Conservation (phyloP, 64 coral and sea anemone species). For the Platygyra sinensis region DNA sequence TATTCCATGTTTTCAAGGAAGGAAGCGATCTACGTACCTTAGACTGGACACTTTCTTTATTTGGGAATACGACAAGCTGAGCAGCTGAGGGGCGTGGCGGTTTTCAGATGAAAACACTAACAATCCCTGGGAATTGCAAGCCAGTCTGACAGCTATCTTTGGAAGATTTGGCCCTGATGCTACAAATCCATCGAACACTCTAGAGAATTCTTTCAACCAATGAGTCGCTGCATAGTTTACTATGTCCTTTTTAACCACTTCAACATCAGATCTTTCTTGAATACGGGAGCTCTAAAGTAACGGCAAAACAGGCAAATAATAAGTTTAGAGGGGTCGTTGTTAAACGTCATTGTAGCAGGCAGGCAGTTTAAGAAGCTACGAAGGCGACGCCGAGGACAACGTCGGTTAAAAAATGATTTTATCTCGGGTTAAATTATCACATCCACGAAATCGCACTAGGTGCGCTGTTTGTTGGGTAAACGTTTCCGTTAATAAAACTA, state of each 20-base stretch:
- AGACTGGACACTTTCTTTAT: conserved; percentile 14
- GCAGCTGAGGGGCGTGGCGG: not conserved
- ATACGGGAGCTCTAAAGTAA: not conserved
- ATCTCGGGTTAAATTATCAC: no score
- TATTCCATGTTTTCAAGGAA: no score
- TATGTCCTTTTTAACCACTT: conserved; percentile 40
- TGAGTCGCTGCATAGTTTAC: conserved; percentile 18
- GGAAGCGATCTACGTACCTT: not conserved
- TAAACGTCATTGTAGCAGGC: no score
- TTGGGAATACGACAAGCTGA: conserved; percentile 23
- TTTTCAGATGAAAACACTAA: not conserved
- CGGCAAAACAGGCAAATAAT: not conserved
- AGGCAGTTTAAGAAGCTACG: no score
- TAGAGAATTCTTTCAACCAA: conserved; percentile 51
- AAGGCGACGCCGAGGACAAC: no score
- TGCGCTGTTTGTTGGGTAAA: no score
- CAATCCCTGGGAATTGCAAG: conserved; percentile 28
- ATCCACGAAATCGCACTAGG: no score
- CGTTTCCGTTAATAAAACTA: no score
- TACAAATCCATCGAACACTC: conserved; percentile 35
- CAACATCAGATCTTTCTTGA: not conserved
- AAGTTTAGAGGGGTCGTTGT: not conserved
- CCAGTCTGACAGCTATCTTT: conserved; percentile 9
- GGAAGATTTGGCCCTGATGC: conserved; percentile 53
- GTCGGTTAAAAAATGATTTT: no score